phyloP scores from a whole-genome alignment of 2,113 vertebrate species.

The Cottus gobio region DNA sequence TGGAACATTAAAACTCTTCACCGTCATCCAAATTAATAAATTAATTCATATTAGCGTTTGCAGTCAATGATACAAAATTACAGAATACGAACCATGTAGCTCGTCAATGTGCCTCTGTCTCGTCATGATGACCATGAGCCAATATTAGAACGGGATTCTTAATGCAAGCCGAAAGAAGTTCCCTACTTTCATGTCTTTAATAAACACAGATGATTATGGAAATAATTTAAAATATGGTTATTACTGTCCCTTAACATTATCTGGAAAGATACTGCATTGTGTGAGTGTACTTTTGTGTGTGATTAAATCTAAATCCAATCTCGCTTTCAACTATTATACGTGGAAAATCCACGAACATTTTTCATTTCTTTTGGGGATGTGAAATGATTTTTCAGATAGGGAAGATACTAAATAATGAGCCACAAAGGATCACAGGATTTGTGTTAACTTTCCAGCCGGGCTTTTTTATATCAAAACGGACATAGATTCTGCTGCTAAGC shows the following conservation, averaged over 20 bases:
- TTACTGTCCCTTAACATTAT: conserved; percentile 6
- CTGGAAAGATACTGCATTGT: not conserved
- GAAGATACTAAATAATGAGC: conserved; percentile 18
- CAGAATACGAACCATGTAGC: not conserved
- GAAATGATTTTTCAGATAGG: not conserved
- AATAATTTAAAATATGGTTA: conserved; percentile 41
- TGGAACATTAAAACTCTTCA: not conserved
- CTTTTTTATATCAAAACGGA: conserved; percentile 15
- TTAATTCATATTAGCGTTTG: not conserved
- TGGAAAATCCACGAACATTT: conserved; percentile 2
- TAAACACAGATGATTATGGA: conserved; percentile 45
- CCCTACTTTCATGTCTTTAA: conserved; percentile 42
- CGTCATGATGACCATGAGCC: not conserved
- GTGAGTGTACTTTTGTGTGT: not conserved
- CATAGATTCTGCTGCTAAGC: conserved; percentile 20
- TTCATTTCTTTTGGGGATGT: not conserved
- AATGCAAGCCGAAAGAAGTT: conserved; percentile 10
- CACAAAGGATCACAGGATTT: conserved; percentile 19
- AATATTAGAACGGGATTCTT: not conserved
- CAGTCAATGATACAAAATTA: not conserved
- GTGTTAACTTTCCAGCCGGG: not conserved
- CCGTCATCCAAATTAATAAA: too few species aligned
- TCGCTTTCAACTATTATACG: not conserved
- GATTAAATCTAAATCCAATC: conserved; percentile 43
- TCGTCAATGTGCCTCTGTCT: not conserved